Evolutionary conservation across 2,888 invertebrate genomes (phyloP).

Genomic region (Nemapogon koenigi): DNA sequence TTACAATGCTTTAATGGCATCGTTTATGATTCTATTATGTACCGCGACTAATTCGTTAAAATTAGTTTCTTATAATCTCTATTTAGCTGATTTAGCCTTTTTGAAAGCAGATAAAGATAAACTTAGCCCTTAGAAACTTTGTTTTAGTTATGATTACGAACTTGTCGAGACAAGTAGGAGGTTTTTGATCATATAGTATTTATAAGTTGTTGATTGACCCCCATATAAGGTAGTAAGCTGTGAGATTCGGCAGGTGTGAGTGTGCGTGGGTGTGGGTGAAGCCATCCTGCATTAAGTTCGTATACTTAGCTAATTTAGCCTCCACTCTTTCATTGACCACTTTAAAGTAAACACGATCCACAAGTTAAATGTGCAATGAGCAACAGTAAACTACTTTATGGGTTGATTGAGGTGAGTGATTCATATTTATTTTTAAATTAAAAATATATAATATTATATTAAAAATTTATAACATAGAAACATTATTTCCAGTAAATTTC

Average conservation of each 20-base stretch:
- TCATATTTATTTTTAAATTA: neutral
- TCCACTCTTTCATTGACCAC: constrained; percentile 31
- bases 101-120: too few species aligned
- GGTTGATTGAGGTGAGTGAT: constrained; percentile 42
- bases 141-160: too few species aligned
- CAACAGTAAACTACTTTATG: constrained; percentile 49
- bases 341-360: constrained; percentile 22
- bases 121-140: too few species aligned
- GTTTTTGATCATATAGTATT: constrained; percentile 10
- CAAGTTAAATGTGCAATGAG: constrained; percentile 26
- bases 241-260: constrained; percentile 23
- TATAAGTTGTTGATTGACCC: constrained; percentile 32
- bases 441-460: too few species aligned
- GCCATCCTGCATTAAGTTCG: constrained; percentile 29
- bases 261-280: constrained; percentile 48
- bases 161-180: constrained; percentile 13
- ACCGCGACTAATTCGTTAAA: too few species aligned
- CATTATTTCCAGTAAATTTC: too few species aligned
- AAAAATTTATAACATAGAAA: too few species aligned
- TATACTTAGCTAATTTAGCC: constrained; percentile 30
- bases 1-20: too few species aligned
- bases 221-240: constrained; percentile 34
- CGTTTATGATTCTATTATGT: too few species aligned
- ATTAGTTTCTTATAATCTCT: too few species aligned
- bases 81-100: too few species aligned